Percentiles rank a stretch among this genome's conserved stretches.
These are phyloP conservation scores for Diplogasteroides magnus DNA, from an alignment of 1,140 invertebrate species.

Conservation along the genomic window DNA sequence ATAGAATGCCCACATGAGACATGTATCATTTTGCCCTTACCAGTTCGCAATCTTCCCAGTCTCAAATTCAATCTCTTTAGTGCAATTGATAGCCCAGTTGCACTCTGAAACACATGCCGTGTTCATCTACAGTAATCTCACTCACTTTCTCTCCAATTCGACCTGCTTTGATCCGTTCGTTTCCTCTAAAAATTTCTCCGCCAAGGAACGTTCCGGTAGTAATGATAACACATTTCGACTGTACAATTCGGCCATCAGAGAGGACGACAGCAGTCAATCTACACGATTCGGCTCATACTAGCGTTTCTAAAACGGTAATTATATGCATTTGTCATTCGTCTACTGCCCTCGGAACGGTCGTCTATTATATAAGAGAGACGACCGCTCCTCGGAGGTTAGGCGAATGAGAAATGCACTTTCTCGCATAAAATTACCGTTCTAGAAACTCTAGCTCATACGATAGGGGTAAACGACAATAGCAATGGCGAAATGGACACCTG, in stretches of 20 bases:
- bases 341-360: too few relatives aligned
- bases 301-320: too few relatives aligned
- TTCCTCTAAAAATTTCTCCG: conserved; percentile 79
- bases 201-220: conserved; percentile 90
- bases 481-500: too few relatives aligned
- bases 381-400: too few relatives aligned
- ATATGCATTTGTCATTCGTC: too few relatives aligned
- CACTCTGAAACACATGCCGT: conserved; percentile 35
- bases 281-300: too few relatives aligned
- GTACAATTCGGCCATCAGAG: conserved; percentile 44
- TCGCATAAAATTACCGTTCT: too few relatives aligned
- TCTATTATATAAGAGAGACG: too few relatives aligned
- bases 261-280: background rate
- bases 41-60: conserved; percentile 79
- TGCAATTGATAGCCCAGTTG: conserved; percentile 75
- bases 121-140: background rate
- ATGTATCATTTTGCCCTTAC: background rate
- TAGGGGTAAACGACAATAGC: too few relatives aligned
- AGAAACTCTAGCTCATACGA: too few relatives aligned
- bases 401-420: too few relatives aligned
- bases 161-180: conserved; percentile 73
- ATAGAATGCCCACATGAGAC: background rate
- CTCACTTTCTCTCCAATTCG: conserved; percentile 73
- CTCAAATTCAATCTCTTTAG: conserved; percentile 68
- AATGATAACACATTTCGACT: conserved; percentile 68